Conservation (phyloP, 2,113 vertebrate genomes). For the Rhinolophus ferrumequinum region DNA sequence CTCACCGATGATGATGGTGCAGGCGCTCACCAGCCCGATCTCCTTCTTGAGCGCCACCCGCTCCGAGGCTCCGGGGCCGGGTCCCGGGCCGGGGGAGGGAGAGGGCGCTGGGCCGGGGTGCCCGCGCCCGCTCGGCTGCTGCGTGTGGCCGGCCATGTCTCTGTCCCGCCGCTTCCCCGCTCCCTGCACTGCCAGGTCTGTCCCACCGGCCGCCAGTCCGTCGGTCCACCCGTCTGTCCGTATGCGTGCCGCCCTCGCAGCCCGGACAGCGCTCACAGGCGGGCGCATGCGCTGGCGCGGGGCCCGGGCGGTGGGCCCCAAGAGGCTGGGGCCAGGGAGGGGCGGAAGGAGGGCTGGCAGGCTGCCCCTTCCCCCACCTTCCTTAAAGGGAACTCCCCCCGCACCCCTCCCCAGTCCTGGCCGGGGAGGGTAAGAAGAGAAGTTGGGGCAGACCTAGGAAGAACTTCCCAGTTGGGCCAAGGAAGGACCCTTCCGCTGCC, state of each 20-base stretch:
- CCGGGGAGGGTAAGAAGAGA: background rate
- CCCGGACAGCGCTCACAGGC: constrained; percentile 68
- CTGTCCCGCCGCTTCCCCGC: constrained; percentile 54
- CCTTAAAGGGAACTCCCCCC: constrained; percentile 67
- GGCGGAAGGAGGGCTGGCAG: constrained; percentile 55
- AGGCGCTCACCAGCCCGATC: constrained; percentile 94
- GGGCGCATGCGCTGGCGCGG: constrained; percentile 80
- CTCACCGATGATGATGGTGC: constrained; percentile 95
- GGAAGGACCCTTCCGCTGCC: background rate
- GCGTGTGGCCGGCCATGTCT: constrained; percentile 72
- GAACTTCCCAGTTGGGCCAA: background rate
- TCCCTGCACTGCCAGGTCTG: constrained; percentile 52
- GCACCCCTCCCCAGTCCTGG: background rate
- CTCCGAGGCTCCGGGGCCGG: constrained; percentile 55
- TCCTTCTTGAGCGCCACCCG: constrained; percentile 94
- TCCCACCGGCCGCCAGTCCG: constrained; percentile 36
- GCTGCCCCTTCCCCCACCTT: constrained; percentile 59
- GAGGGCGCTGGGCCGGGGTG: constrained; percentile 51
- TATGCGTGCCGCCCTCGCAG: constrained; percentile 13
- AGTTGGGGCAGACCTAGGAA: background rate
- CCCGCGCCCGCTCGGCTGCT: constrained; percentile 67
- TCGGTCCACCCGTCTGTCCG: constrained; percentile 20
- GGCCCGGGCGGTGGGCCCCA: constrained; percentile 43
- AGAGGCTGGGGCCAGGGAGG: constrained; percentile 1
- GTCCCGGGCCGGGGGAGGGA: constrained; percentile 56